phyloP scores from a whole-genome alignment of 2,113 vertebrate genomes.

The Microcebus murinus region DNA sequence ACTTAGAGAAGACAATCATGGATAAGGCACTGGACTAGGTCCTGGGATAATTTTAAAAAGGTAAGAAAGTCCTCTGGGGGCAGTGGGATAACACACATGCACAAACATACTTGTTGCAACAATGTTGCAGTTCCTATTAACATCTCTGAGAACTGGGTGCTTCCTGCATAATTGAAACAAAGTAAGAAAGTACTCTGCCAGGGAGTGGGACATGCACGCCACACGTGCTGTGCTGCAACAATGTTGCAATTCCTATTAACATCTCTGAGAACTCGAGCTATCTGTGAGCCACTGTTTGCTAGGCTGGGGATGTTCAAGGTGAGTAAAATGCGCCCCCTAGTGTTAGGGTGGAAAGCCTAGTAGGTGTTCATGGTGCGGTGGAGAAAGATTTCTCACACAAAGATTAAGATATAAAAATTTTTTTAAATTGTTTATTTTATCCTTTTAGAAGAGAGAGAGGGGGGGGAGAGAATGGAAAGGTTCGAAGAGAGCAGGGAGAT shows the following conservation, averaged over 20 bases:
- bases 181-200: not conserved
- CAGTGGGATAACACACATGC: not conserved
- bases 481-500: no score
- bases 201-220: fast-evolving
- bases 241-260: not conserved
- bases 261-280: not conserved
- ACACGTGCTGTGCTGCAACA: no score
- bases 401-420: no score
- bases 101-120: no score
- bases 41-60: not conserved
- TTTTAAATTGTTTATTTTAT: no score
- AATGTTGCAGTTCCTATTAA: not conserved
- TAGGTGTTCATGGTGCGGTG: no score
- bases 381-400: no score
- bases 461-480: no score
- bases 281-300: not conserved
- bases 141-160: not conserved
- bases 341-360: no score
- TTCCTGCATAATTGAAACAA: not conserved
- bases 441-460: no score
- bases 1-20: not conserved
- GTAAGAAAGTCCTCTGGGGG: not conserved
- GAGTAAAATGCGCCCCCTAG: not conserved
- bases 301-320: not conserved
- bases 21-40: not conserved